phyloP scores from a whole-genome alignment of 2,888 invertebrate genomes.

The Cosmopolites sordidus region DNA sequence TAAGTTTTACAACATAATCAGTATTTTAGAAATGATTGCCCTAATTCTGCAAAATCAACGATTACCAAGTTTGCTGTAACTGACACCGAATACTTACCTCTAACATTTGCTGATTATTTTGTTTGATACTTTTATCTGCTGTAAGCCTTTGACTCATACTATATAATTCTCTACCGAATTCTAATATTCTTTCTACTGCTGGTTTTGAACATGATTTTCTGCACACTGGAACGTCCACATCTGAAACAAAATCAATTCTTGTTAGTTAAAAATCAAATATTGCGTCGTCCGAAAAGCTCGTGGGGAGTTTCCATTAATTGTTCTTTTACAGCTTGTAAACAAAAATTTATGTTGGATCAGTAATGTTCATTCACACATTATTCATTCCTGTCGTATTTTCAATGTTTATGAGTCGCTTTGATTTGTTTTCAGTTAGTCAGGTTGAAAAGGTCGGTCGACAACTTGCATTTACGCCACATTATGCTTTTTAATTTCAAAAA shows the following conservation, averaged over 20 bases:
- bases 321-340: no score
- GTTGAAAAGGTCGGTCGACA: no score
- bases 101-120: constrained; percentile 84
- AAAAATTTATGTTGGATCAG: no score
- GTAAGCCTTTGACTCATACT: constrained; percentile 82
- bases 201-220: constrained; percentile 57
- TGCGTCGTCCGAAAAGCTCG: not conserved
- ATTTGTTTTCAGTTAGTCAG: no score
- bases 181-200: constrained; percentile 88
- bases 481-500: no score
- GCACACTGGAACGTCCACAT: constrained; percentile 49
- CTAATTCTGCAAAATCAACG: no score
- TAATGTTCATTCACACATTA: no score
- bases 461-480: no score
- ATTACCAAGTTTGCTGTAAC: not conserved
- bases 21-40: no score
- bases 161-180: constrained; percentile 91
- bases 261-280: not conserved
- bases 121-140: constrained; percentile 76
- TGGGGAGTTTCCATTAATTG: no score
- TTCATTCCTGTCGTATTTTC: no score
- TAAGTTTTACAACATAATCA: not conserved
- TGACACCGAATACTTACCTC: constrained; percentile 57
- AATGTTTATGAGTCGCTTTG: no score
- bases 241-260: constrained; percentile 38